These are phyloP conservation scores for Punctoribates punctum DNA, from an alignment of 2,888 invertebrate genomes.

Conservation along the genomic window DNA sequence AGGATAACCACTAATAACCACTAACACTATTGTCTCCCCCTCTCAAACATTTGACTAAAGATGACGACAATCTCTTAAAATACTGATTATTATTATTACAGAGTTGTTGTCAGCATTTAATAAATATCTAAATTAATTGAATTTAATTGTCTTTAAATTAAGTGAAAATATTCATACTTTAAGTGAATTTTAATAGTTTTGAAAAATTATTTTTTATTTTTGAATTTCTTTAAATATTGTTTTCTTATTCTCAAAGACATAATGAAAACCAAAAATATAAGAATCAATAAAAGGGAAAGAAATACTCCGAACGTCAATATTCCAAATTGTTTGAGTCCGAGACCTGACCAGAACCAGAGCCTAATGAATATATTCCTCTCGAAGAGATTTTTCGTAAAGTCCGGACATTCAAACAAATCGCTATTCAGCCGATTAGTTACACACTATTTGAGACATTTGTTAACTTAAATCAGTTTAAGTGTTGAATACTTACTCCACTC, in stretches of 20 bases:
- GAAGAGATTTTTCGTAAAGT: conserved; percentile 10
- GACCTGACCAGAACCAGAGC: conserved; percentile 24
- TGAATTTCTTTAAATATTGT: background rate
- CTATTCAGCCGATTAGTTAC: background rate
- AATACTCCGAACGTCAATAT: background rate
- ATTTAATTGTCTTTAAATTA: too few species aligned
- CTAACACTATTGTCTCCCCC: too few species aligned
- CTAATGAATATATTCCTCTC: background rate
- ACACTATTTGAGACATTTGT: background rate
- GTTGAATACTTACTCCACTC: background rate
- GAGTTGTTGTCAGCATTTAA: too few species aligned
- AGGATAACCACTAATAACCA: too few species aligned
- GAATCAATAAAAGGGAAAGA: background rate
- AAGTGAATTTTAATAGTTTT: too few species aligned
- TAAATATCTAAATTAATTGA: too few species aligned
- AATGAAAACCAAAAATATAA: conserved; percentile 1
- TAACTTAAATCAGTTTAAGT: background rate
- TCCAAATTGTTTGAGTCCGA: conserved; percentile 20
- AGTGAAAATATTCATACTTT: too few species aligned
- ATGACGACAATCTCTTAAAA: too few species aligned
- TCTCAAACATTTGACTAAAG: too few species aligned
- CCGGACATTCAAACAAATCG: conserved; percentile 22
- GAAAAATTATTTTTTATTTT: background rate
- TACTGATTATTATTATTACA: too few species aligned
- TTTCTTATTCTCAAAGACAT: background rate